Percentiles rank a stretch among this genome's conserved stretches.
Conservation (phyloP, 2,888 invertebrate genomes). For the Nomada ferruginata region DNA sequence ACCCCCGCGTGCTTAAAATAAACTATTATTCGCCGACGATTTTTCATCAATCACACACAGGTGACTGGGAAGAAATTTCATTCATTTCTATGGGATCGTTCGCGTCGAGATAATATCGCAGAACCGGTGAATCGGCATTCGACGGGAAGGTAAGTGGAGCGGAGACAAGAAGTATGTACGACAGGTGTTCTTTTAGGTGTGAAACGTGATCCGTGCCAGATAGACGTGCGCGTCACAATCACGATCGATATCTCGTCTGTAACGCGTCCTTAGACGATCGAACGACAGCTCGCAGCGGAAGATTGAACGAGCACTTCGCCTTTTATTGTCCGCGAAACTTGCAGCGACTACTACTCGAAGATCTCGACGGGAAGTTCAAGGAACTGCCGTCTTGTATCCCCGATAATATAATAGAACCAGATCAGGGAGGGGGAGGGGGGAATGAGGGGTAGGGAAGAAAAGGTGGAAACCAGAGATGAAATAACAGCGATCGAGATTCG, state of each 20-base stretch:
- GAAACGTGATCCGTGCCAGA: slow-evolving; percentile 53
- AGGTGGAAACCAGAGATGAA: slow-evolving; percentile 15
- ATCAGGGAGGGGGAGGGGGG: neutral
- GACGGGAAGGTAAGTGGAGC: neutral
- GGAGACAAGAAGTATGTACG: slow-evolving; percentile 56
- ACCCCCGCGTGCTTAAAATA: too few relatives aligned
- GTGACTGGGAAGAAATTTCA: too few relatives aligned
- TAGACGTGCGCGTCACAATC: slow-evolving; percentile 9
- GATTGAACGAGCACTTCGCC: slow-evolving; percentile 58
- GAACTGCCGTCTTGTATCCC: slow-evolving; percentile 8
- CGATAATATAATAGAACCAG: slow-evolving; percentile 49
- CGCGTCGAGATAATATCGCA: neutral
- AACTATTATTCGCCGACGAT: too few relatives aligned
- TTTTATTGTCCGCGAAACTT: slow-evolving; percentile 58
- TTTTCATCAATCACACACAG: too few relatives aligned
- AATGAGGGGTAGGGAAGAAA: neutral
- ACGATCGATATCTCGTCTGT: slow-evolving; percentile 50
- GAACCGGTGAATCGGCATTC: neutral
- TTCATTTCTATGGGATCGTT: neutral
- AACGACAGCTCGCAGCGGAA: slow-evolving; percentile 50
- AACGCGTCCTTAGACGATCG: slow-evolving; percentile 46
- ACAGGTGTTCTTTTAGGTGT: slow-evolving; percentile 58
- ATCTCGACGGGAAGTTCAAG: slow-evolving; percentile 7
- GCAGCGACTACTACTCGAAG: slow-evolving; percentile 18
- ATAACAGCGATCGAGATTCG: slow-evolving; percentile 41